phyloP scores from a whole-genome alignment of 1,140 invertebrate species.

The Limonius californicus region DNA sequence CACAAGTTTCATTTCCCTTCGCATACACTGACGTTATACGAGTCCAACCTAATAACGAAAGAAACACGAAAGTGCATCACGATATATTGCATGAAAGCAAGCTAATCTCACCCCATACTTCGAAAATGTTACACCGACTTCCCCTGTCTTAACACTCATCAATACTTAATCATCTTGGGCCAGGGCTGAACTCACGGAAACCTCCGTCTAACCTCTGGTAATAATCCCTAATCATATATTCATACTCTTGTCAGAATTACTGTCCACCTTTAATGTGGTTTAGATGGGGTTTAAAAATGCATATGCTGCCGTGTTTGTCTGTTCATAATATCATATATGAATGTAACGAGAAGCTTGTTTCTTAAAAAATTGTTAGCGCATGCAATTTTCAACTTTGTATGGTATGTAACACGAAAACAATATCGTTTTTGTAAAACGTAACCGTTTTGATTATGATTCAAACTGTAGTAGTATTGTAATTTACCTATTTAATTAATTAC shows the following conservation, averaged over 20 bases:
- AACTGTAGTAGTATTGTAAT: no score
- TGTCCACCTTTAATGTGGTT: constrained; percentile 6
- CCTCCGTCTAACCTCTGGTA: background rate
- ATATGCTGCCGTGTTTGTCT: background rate
- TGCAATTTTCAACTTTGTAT: no score
- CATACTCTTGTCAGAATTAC: constrained; percentile 1
- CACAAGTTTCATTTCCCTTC: background rate
- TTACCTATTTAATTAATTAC: no score
- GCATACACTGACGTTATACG: background rate
- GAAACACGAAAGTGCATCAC: constrained; percentile 13
- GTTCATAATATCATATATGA: no score
- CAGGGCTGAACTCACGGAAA: background rate
- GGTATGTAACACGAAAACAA: no score
- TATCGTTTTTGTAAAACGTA: no score
- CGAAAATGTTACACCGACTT: constrained; percentile 1
- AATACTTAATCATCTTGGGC: background rate
- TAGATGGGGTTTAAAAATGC: constrained; percentile 5
- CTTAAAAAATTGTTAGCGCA: no score
- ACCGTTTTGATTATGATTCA: no score
- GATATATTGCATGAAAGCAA: constrained; percentile 6
- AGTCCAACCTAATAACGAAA: background rate
- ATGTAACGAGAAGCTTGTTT: no score
- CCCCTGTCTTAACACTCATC: constrained; percentile 1
- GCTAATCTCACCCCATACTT: constrained; percentile 3
- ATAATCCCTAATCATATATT: constrained; percentile 11